phyloP scores from a whole-genome alignment of 2,113 vertebrate genomes.

The Melanotaenia duboulayi region DNA sequence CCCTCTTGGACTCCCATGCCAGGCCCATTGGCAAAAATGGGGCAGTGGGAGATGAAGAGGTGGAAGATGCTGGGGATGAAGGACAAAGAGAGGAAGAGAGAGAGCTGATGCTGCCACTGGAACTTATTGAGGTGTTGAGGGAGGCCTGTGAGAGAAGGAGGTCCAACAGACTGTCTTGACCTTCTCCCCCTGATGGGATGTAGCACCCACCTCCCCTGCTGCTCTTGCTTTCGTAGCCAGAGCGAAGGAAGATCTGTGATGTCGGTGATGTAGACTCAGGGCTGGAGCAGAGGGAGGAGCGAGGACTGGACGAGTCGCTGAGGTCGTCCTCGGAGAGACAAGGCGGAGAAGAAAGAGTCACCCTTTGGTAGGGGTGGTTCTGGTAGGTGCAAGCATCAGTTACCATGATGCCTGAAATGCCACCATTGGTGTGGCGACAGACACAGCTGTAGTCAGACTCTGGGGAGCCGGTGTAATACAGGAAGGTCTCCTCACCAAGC shows the following conservation, averaged over 20 bases:
- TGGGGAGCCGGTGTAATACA: constrained; percentile 79
- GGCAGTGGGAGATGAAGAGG: constrained; percentile 53
- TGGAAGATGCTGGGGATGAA: constrained; percentile 37
- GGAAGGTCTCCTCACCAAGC: constrained; percentile 91
- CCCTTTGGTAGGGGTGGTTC: constrained; percentile 61
- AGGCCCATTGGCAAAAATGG: constrained; percentile 78
- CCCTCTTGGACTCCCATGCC: constrained; percentile 88
- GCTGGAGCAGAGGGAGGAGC: constrained; percentile 92
- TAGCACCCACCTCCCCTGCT: constrained; percentile 74
- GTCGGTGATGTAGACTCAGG: constrained; percentile 64
- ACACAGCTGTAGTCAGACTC: constrained; percentile 74
- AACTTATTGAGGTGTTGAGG: constrained; percentile 80
- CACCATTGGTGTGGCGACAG: constrained; percentile 41
- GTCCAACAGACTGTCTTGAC: constrained; percentile 92
- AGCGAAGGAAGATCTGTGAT: constrained; percentile 46
- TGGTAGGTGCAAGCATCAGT: constrained; percentile 84
- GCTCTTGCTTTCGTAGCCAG: constrained; percentile 68
- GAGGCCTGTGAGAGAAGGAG: constrained; percentile 92
- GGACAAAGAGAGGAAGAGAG: constrained; percentile 36
- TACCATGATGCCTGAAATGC: constrained; percentile 82
- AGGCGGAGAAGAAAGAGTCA: constrained; percentile 88
- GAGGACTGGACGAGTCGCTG: constrained; percentile 92
- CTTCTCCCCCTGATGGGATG: constrained; percentile 87
- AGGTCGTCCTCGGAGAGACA: constrained; percentile 90
- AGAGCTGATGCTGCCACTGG: constrained; percentile 41